Base-by-base conservation (phyloP, 1,140 invertebrate species). In the Neodiprion fabricii region DNA sequence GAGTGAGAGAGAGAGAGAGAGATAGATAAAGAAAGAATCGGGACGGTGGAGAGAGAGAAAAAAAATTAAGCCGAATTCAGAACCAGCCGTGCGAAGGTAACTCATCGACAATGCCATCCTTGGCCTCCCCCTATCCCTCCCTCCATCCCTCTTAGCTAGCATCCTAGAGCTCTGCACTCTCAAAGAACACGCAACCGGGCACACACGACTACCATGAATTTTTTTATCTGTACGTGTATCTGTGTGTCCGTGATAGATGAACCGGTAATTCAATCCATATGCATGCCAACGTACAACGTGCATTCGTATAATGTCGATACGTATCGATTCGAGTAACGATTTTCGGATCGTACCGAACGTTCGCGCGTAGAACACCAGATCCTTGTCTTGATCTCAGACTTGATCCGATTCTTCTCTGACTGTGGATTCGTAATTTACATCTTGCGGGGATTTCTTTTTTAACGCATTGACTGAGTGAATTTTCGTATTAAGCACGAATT, bases 1-100 rank as follows among this genome's bases (percentile, higher is more conserved):
- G 67, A 5, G 17, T 0, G 53, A 40, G 66, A 66, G 74, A 67
- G 61, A 70, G 61, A 23, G 68, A 50, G 74, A 9, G 67, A 7
- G 67, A 65, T 50, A 75, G 73, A 75, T 17, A 74, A 70, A 70
- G 53, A 40, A 50, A 66, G 74, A 67, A 72, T 71, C 75, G 74
- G 71, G 71, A 75, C 70, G 72, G 75, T 66, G 70, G 61, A 71
- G 74, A 75, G 68, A 75, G 75, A 74, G 71, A 77, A 61, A 40
- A 61, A 61, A 61, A 61, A 61, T 61, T 61, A 61, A 61, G n/a
- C 53, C 53, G 53, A 61, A 61, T 61, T 61, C 53, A 61, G 53
- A 61, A 61, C 53, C 53, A 61, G 53, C n/a, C 53, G 53, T 61
- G 53, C 53, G 53, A 61, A 61, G 53, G 53, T 61, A 61, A 61